phyloP scores from a whole-genome alignment of 2,113 vertebrate species.

The Sinocyclocheilus rhinocerous region DNA sequence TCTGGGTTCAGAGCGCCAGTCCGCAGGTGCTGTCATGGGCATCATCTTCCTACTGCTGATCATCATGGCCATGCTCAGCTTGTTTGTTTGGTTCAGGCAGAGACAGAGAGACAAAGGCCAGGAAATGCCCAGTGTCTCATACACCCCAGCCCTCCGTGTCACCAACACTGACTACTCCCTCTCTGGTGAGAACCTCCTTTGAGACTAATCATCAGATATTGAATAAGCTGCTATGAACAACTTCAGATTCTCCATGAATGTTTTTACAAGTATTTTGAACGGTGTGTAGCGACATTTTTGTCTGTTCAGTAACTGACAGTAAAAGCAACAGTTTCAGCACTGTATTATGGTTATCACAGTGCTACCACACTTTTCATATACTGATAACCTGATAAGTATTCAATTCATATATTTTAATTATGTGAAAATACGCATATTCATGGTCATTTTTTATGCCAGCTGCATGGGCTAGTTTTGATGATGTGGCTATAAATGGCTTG shows the following conservation, averaged over 20 bases:
- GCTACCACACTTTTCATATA: no score
- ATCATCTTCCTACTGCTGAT: conserved; percentile 94
- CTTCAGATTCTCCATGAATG: background rate
- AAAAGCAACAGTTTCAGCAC: background rate
- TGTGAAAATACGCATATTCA: background rate
- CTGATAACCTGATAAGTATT: background rate
- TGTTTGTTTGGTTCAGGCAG: conserved; percentile 95
- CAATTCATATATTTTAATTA: background rate
- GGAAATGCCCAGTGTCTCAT: conserved; percentile 94
- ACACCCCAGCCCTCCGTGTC: conserved; percentile 92
- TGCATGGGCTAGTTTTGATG: background rate
- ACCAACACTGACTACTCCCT: conserved; percentile 94
- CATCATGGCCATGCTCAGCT: conserved; percentile 91
- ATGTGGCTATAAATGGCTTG: background rate
- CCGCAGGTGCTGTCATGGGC: conserved; percentile 94
- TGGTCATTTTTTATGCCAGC: background rate
- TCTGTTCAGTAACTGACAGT: background rate
- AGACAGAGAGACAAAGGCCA: conserved; percentile 93
- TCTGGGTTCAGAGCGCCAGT: conserved; percentile 91
- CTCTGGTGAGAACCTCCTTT: conserved; percentile 81
- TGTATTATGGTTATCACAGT: background rate
- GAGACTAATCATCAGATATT: conserved; percentile 26
- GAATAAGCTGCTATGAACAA: background rate
- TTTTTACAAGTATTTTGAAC: no score
- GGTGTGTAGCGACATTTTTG: background rate